Base-by-base conservation (phyloP, 2,888 invertebrate genomes). In the Plebejus anna region DNA sequence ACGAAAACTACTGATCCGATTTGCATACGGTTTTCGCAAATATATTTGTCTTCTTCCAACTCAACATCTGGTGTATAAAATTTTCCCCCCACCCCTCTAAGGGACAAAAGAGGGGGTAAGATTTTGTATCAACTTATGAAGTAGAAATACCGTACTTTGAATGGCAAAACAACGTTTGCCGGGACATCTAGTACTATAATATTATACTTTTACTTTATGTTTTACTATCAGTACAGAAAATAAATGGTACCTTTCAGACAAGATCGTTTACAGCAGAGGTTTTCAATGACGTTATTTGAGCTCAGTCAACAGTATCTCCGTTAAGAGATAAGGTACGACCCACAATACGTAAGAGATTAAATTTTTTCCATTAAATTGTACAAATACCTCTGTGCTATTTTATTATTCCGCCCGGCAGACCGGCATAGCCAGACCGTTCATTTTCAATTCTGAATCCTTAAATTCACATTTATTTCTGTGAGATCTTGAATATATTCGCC, bases 341-440 rank as follows among this genome's bases (percentile, higher is more conserved):
- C 32, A 32, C 72, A 72, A 55, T 73, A 32, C 47, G 51, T 73
- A 55, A 72, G 9, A 55, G 72, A 72, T 72, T 42, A 72, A 51
- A 55, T 55, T 55, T 71, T 73, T 73, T 22, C 73, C 73, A 73
- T 73, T 55, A 73, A 73, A 73, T 55, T 73, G 73, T 73, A 73
- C 51, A 73, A 73, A 73, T 73, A 73, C 55, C 72, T 72, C 42
- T 72, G 72, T 47, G 47, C 51, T 32, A 55, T 55, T 73, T 73
- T 73, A 72, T 72, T 72, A 73, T 73, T 73, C 73, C 13, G 73
- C 13, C 55, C 73, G 55, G 55, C 55, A 55, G 55, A 55, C 55
- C 51, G 55, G 73, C 55, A 73, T 51, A 13, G 72, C 28, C n/a
- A 42, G 42, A 71, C 71, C 72, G 51, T 72, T 72, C 72, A 72